Evolutionary conservation across 2,888 invertebrate species (phyloP).

Genomic region (Colletes collaris): DNA sequence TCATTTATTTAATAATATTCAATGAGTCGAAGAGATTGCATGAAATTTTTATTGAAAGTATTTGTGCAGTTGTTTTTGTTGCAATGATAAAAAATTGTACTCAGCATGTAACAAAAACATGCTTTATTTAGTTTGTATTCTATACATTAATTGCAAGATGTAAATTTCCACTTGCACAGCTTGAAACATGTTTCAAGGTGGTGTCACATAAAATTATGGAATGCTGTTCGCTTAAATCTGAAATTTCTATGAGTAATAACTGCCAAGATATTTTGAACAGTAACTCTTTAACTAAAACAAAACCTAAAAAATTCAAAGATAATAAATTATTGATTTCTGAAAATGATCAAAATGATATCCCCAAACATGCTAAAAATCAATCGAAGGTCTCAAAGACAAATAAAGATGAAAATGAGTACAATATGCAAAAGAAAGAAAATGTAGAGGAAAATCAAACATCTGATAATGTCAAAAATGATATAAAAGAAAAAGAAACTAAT

Average conservation of each 20-base stretch:
- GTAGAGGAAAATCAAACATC: conserved; percentile 50
- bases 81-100: conserved; percentile 7
- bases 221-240: conserved; percentile 65
- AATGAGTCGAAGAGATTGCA: conserved; percentile 33
- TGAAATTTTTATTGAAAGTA: conserved; percentile 24
- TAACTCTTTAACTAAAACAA: conserved; percentile 59
- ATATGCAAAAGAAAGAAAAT: conserved; percentile 50
- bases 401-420: conserved; percentile 60
- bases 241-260: conserved; percentile 62
- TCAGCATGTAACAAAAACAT: conserved; percentile 35
- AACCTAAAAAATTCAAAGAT: conserved; percentile 68
- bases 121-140: conserved; percentile 34
- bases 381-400: conserved; percentile 46
- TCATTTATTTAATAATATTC: conserved; percentile 17
- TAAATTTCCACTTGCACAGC: conserved; percentile 56
- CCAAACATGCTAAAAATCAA: conserved; percentile 61
- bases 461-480: conserved; percentile 36
- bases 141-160: conserved; percentile 33
- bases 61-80: conserved; percentile 33
- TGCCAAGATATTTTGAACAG: conserved; percentile 60
- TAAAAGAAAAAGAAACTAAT: conserved; percentile 38
- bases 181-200: conserved; percentile 75
- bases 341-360: conserved; percentile 49
- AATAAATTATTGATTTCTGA: conserved; percentile 64
- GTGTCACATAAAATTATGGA: conserved; percentile 72